These are phyloP conservation scores for Cryptotermes secundus DNA, from an alignment of 1,140 invertebrate species.

Conservation along the genomic window DNA sequence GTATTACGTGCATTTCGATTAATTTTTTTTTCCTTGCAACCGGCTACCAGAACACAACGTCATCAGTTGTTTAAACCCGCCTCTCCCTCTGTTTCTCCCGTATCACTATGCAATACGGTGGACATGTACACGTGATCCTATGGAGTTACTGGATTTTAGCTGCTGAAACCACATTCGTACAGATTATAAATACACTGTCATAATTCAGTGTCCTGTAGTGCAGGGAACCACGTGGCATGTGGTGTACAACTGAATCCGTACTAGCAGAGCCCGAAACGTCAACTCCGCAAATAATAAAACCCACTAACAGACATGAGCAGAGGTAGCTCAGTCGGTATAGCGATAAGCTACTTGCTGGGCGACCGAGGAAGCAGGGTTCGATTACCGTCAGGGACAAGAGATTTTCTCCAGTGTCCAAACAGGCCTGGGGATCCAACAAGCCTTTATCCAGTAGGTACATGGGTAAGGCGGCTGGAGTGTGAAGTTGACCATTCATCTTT, in stretches of 20 bases:
- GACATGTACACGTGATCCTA: background rate
- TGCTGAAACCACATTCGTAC: background rate
- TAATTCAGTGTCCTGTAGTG: background rate
- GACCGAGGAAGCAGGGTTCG: too few relatives aligned
- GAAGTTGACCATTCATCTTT: too few relatives aligned
- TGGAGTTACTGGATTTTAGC: background rate
- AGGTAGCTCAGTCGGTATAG: too few relatives aligned
- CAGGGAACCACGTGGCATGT: background rate
- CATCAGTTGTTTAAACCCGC: slow-evolving; percentile 18
- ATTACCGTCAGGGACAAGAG: too few relatives aligned
- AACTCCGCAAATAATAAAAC: too few relatives aligned
- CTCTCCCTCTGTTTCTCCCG: background rate
- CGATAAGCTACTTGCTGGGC: too few relatives aligned
- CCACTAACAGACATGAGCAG: too few relatives aligned
- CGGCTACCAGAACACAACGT: background rate
- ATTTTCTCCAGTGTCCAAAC: too few relatives aligned
- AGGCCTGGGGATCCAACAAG: too few relatives aligned
- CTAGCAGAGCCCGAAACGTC: too few relatives aligned
- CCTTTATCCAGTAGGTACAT: too few relatives aligned
- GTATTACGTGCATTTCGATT: slow-evolving; percentile 19
- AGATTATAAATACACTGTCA: background rate
- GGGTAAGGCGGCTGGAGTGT: too few relatives aligned
- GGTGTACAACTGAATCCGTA: background rate
- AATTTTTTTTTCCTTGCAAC: background rate
- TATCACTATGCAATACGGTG: background rate